Evolutionary conservation across 1,140 invertebrate genomes (phyloP).

Genomic region (Lepidurus packardi): DNA sequence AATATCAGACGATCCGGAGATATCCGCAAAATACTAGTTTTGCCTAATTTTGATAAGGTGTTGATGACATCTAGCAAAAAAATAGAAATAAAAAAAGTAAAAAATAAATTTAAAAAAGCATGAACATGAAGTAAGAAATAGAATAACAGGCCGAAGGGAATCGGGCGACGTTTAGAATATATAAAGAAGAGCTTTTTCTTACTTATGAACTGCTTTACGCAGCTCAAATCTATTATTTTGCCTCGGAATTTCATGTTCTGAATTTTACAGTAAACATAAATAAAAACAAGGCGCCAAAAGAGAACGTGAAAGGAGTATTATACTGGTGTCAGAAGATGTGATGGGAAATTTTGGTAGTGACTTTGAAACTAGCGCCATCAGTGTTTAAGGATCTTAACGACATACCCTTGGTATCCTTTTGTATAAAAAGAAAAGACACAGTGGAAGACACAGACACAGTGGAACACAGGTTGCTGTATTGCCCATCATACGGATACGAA

Average conservation of each 20-base stretch:
- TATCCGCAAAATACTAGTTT: background rate
- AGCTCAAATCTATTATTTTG: conserved; percentile 16
- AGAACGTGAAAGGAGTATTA: too few relatives aligned
- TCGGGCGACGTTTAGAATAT: background rate
- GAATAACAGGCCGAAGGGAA: background rate
- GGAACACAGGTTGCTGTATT: too few relatives aligned
- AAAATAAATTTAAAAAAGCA: background rate
- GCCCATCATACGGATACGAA: too few relatives aligned
- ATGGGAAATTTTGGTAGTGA: too few relatives aligned
- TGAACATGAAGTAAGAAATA: background rate
- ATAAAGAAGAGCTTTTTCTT: background rate
- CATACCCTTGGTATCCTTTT: too few relatives aligned
- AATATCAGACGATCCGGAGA: background rate
- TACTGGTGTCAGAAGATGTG: too few relatives aligned
- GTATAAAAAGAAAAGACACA: too few relatives aligned
- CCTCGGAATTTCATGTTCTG: background rate
- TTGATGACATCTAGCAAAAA: background rate
- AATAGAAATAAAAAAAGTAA: background rate
- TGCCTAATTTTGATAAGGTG: background rate
- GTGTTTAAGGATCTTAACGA: too few relatives aligned
- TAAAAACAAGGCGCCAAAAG: background rate
- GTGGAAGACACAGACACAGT: too few relatives aligned
- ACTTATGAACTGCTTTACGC: background rate
- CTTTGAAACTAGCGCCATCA: too few relatives aligned
- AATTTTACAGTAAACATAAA: background rate